Evolutionary conservation across 2,797 vertebrate genomes (phyloP), one percentile per base, ranked within the genome.

Genomic region (Bradypodion ventrale): DNA sequence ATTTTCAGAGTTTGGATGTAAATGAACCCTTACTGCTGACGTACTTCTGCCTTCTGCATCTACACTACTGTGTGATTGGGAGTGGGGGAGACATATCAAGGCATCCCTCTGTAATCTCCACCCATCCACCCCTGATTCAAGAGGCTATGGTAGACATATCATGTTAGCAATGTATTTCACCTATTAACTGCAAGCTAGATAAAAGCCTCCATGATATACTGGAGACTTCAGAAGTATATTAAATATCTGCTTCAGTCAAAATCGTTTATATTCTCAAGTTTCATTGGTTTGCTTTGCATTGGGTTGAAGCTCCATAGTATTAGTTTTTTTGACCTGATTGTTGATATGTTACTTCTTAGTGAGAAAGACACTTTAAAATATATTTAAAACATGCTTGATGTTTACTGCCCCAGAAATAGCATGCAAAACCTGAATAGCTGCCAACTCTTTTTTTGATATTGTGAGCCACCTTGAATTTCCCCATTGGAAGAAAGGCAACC

Each of bases 371-470:
- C n/a, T n/a, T n/a, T n/a, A n/a, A n/a, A n/a, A n/a, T n/a, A n/a
- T n/a, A n/a, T n/a, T n/a, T 65, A 80, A 70, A 59, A 72, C 82
- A 88, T 88, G n/a, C 21, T 10, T 46, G 69, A 84, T 42, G 85
- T 82, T 90, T 75, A 78, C 59, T 0, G 0, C 32, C 42, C 84
- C 23, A 63, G 85, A 80, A 52, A 72, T 37, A 69, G 42, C 79
- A 75, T 76, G 37, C 59, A 84, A 89, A 83, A 44, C 68, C 63
- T 59, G 74, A 5, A 32, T 4, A 74, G 29, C 37, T 80, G 27
- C 37, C 82, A n/a, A 72, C 80, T 87, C 85, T 70, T 82, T 65
- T 75, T n/a, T n/a, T n/a, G n/a, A n/a, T n/a, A n/a, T n/a, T n/a
- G n/a, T n/a, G n/a, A n/a, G n/a, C n/a, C n/a, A n/a, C n/a, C n/a